phyloP scores from a whole-genome alignment of 2,797 vertebrate genomes.

The Falco peregrinus region DNA sequence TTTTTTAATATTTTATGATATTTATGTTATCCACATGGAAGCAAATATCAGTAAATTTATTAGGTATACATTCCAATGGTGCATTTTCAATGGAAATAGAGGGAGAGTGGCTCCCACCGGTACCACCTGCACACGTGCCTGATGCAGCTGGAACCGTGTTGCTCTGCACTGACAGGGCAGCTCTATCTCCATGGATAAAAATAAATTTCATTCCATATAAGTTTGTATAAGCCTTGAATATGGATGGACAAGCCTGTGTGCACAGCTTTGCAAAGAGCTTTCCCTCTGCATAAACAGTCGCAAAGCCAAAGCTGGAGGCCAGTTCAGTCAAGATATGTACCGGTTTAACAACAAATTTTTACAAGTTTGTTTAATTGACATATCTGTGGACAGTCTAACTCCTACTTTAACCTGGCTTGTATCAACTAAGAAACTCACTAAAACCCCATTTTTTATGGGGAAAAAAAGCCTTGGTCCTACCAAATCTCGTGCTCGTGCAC shows the following conservation, averaged over 20 bases:
- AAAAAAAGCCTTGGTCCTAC: not conserved
- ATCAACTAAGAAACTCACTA: not conserved
- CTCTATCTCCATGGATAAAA: not conserved
- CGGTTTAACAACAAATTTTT: not conserved
- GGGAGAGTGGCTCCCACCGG: not conserved
- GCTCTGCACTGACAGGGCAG: not conserved
- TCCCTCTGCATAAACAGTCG: not conserved
- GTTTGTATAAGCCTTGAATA: not conserved
- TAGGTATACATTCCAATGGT: not conserved
- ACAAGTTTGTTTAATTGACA: not conserved
- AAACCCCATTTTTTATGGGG: not conserved
- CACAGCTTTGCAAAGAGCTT: not conserved
- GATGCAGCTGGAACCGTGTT: not conserved
- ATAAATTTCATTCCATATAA: conserved; percentile 1
- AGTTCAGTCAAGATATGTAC: not conserved
- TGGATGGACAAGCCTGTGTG: not conserved
- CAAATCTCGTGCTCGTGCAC: not conserved
- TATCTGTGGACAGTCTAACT: not conserved
- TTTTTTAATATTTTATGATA: not conserved
- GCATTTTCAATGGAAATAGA: not conserved
- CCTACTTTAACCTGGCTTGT: not conserved
- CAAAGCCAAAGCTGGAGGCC: not conserved
- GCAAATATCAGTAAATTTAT: not conserved
- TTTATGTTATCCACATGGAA: not conserved
- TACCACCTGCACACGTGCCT: not conserved